Evolutionary conservation across 2,113 vertebrate species (phyloP), one percentile per base, ranked within the genome.

Genomic region (Galemys pyrenaicus): DNA sequence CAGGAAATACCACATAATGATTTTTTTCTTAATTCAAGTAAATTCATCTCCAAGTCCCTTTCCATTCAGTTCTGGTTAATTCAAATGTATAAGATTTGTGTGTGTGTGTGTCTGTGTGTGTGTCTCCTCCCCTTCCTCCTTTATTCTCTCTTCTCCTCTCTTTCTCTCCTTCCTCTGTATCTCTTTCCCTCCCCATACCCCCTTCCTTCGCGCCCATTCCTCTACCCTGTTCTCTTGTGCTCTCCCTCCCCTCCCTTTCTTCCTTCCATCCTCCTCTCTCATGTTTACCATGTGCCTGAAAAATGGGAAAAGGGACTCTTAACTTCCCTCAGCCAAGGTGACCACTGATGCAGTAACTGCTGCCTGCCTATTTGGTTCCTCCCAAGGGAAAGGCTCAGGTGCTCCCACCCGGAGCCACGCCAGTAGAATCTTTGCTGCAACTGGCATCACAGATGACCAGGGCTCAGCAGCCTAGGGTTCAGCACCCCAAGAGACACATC

Each of bases 1-100:
- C 65, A 75, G n/a, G 35, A 88, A 95, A 84, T 62, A 12, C 26
- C 58, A 65, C 26, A 30, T 81, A 13, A 77, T 49, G 75, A 83
- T 2, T 71, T 71, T 58, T 92, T 92, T n/a, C 24, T 94, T 95
- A 49, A 95, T 83, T 91, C 74, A 71, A 68, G 71, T 87, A 71
- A 88, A 83, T 71, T 58, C 4, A 68, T 54, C 74, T 82, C 75
- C 6, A 91, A 91, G 17, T 19, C 24, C 9, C 37, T 24, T 81
- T 82, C 77, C 13, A 67, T 73, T 54, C 68, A 84, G 10, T 71
- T 80, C 77, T 49, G 6, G 46, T 75, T 68, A 90, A 46, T 56
- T 87, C 32, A 11, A n/a, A n/a, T n/a, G n/a, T n/a, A n/a, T n/a
- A n/a, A n/a, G n/a, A n/a, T n/a, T n/a, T n/a, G n/a, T n/a, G n/a